phyloP scores from a whole-genome alignment of 2,888 invertebrate species.

The Campoplex nolae region DNA sequence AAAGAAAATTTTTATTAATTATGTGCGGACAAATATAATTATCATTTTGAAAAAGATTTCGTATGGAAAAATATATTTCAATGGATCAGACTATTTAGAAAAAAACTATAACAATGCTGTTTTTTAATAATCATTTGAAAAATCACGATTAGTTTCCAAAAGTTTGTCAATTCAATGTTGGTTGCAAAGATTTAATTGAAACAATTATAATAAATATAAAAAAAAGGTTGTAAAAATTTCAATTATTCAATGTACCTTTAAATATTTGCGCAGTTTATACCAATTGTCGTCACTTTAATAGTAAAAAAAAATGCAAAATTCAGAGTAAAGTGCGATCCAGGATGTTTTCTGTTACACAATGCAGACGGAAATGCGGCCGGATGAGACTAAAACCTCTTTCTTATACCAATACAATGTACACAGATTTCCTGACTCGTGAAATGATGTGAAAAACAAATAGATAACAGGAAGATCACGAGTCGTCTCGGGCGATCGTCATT shows the following conservation, averaged over 20 bases:
- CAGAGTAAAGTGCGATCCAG: constrained; percentile 14
- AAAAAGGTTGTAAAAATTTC: background rate
- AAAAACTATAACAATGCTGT: background rate
- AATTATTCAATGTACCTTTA: background rate
- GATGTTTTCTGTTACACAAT: constrained; percentile 32
- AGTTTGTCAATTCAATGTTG: background rate
- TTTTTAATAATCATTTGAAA: background rate
- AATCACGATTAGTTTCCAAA: background rate
- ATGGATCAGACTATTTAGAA: background rate
- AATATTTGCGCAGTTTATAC: constrained; percentile 1
- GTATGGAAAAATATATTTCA: background rate
- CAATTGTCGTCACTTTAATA: background rate
- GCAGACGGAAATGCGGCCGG: constrained; percentile 29
- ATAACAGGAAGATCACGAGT: constrained; percentile 26
- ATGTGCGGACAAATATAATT: background rate
- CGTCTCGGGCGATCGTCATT: constrained; percentile 33
- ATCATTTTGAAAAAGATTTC: background rate
- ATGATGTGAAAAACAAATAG: constrained; percentile 34
- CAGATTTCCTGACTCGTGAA: constrained; percentile 18
- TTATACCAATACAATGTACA: constrained; percentile 8
- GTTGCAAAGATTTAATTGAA: background rate
- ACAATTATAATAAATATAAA: background rate
- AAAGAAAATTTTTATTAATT: background rate
- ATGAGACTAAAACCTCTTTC: constrained; percentile 25
- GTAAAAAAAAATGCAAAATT: background rate